These are phyloP conservation scores for Perca flavescens DNA, from an alignment of 2,113 vertebrate genomes.

Conservation along the genomic window DNA sequence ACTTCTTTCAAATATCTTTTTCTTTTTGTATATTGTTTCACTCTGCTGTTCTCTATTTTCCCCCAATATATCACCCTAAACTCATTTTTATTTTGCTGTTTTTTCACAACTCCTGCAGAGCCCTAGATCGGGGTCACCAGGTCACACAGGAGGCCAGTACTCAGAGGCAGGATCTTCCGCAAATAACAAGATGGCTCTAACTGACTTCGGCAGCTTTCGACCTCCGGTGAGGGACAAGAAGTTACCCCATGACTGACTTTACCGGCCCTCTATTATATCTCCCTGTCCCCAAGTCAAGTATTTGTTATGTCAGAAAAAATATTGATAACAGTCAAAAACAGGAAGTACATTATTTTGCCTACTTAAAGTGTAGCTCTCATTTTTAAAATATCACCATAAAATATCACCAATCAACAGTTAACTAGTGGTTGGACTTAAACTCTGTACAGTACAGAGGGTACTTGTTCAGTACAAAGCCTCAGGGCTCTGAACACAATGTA, in stretches of 20 bases:
- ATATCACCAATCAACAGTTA: not conserved
- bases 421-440: not conserved
- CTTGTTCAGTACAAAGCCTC: slow-evolving; percentile 37
- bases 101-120: slow-evolving; percentile 53
- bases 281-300: not conserved
- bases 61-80: not conserved
- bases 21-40: not conserved
- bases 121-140: slow-evolving; percentile 57
- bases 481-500: slow-evolving; percentile 9
- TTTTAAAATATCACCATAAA: not conserved
- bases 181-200: slow-evolving; percentile 86
- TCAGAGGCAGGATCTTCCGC: slow-evolving; percentile 74
- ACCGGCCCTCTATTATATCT: not conserved
- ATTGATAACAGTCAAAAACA: not conserved
- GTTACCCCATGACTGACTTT: not conserved
- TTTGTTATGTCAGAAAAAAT: slow-evolving; percentile 7
- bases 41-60: not conserved
- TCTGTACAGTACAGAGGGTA: slow-evolving; percentile 22
- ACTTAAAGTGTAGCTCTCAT: not conserved
- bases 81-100: not conserved
- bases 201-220: slow-evolving; percentile 83
- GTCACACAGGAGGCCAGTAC: slow-evolving; percentile 75
- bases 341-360: not conserved
- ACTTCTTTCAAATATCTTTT: not conserved
- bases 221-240: slow-evolving; percentile 83